Evolutionary conservation across 64 coral and sea anemone genomes (phyloP).

Genomic region (Dendrophyllia cribrosa): DNA sequence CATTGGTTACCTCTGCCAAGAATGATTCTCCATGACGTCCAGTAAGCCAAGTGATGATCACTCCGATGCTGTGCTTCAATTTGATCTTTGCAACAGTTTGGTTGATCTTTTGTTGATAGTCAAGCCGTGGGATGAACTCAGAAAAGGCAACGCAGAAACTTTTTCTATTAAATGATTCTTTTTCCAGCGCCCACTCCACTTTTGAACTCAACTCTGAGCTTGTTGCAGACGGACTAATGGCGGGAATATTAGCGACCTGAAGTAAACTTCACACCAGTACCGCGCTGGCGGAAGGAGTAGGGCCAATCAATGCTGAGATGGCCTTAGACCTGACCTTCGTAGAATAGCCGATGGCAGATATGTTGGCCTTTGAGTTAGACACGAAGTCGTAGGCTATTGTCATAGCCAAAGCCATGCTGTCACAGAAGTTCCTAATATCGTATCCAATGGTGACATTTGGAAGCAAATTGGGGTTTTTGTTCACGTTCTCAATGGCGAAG

Average conservation of each 20-base stretch:
- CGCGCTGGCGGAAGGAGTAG: constrained; percentile 65
- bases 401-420: constrained; percentile 55
- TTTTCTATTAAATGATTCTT: constrained; percentile 59
- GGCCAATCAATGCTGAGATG: constrained; percentile 70
- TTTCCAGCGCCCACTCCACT: constrained; percentile 66
- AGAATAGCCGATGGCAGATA: not conserved
- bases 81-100: constrained; percentile 11
- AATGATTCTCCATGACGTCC: not conserved
- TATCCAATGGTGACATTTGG: constrained; percentile 56
- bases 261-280: constrained; percentile 62
- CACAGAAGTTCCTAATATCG: constrained; percentile 73
- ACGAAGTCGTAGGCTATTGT: constrained; percentile 53
- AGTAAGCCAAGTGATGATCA: constrained; percentile 10
- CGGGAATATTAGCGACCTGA: constrained; percentile 73
- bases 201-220: constrained; percentile 76
- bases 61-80: not conserved
- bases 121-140: constrained; percentile 73
- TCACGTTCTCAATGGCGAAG: constrained; percentile 61
- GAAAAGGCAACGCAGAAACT: constrained; percentile 79
- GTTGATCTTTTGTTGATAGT: constrained; percentile 16
- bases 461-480: constrained; percentile 55
- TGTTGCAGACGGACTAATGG: constrained; percentile 69
- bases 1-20: not conserved
- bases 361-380: not conserved
- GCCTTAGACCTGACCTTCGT: constrained; percentile 13